Conservation (phyloP, 2,888 invertebrate genomes). For the Leptopilina drosophilae region DNA sequence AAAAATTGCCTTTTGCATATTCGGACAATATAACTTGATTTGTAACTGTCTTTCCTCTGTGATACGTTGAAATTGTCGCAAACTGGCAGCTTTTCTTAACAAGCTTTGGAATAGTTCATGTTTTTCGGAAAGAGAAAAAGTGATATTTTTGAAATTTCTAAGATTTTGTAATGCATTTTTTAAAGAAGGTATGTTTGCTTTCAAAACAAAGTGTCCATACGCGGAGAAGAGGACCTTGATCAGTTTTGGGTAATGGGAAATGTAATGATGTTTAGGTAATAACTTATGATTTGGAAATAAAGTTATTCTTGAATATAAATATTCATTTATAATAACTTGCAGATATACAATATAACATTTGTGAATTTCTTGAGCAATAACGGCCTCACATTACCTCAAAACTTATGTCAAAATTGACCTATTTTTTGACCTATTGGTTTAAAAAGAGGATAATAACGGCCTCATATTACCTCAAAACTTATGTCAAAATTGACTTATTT, state of each 20-base stretch:
- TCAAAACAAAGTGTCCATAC: conserved; percentile 56
- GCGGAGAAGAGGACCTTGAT: not conserved
- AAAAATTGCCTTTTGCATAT: not conserved
- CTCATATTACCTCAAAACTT: no score
- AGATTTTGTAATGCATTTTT: conserved; percentile 44
- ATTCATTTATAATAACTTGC: not conserved
- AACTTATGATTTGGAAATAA: conserved; percentile 32
- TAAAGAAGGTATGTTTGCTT: conserved; percentile 58
- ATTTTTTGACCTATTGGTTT: no score
- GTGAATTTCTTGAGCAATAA: conserved; percentile 30
- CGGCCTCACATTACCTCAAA: no score
- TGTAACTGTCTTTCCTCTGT: not conserved
- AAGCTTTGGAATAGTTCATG: conserved; percentile 47
- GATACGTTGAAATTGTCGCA: not conserved
- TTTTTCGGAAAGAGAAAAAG: conserved; percentile 43
- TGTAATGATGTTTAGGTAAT: conserved; percentile 50
- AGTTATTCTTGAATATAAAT: not conserved
- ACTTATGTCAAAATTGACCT: no score
- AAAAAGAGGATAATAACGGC: no score
- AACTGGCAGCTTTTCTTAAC: not conserved
- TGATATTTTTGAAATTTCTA: conserved; percentile 52
- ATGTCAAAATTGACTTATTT: no score
- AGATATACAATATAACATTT: conserved; percentile 10
- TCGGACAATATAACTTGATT: not conserved
- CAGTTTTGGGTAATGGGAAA: conserved; percentile 43